Conservation (phyloP, 2,113 vertebrate species). For the Melanerpes formicivorus region DNA sequence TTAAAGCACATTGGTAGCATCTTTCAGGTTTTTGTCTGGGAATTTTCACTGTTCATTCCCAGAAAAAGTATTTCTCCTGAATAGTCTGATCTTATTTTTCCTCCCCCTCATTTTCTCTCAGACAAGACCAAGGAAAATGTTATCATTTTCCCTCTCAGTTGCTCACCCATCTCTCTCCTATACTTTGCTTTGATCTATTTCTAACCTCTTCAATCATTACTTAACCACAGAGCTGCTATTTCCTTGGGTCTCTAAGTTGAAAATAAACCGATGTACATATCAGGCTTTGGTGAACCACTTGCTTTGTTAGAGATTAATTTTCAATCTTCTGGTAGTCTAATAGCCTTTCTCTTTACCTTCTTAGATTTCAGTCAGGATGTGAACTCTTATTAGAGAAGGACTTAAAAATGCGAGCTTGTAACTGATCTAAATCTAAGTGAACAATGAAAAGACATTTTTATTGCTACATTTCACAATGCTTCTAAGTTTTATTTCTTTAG, state of each 20-base stretch:
- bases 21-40: conserved; percentile 9
- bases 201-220: conserved; percentile 45
- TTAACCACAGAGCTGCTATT: conserved; percentile 29
- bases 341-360: not conserved
- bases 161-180: conserved; percentile 4
- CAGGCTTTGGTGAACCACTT: not conserved
- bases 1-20: not conserved
- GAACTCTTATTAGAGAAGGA: not conserved
- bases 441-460: not conserved
- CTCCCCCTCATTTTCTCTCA: not conserved
- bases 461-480: not conserved
- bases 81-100: conserved; percentile 11
- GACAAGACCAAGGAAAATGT: conserved; percentile 4
- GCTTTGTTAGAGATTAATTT: conserved; percentile 27
- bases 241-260: conserved; percentile 57
- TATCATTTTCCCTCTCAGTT: conserved; percentile 36
- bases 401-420: not conserved
- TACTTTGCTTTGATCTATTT: conserved; percentile 59
- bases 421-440: not conserved
- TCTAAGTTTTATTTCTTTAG: not conserved
- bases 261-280: conserved; percentile 15
- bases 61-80: not conserved
- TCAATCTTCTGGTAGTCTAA: not conserved
- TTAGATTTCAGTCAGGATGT: not conserved
- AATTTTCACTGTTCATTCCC: not conserved